A percentile compares a stretch with the other conserved stretches of the same genome.
Evolutionary conservation across 1,140 invertebrate species (phyloP).

Genomic region (Diorhabda sublineata): DNA sequence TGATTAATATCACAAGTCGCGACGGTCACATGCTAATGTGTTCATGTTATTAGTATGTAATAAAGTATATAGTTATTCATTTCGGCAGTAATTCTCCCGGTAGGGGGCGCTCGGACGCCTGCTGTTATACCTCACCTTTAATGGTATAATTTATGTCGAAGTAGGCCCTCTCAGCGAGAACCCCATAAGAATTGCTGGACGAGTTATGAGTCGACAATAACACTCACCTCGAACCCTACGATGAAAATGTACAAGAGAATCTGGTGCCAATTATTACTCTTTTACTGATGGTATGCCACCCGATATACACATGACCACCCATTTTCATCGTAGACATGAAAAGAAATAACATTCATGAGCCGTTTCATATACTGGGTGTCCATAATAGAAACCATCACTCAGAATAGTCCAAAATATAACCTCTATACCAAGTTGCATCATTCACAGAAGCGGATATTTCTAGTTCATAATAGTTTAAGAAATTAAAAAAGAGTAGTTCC

Average conservation of each 20-base stretch:
- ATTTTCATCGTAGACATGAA: neutral
- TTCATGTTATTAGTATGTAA: conserved; percentile 49
- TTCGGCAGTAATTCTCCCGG: conserved; percentile 48
- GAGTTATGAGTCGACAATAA: conserved; percentile 24
- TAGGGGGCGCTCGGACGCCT: conserved; percentile 39
- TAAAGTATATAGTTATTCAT: conserved; percentile 50
- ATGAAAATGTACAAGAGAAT: conserved; percentile 28
- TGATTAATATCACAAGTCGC: conserved; percentile 35
- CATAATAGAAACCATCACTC: too few relatives aligned
- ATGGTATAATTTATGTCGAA: conserved; percentile 47
- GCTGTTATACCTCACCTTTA: conserved; percentile 49
- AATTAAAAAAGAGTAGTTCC: too few relatives aligned
- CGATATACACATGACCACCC: neutral
- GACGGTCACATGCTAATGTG: conserved; percentile 45
- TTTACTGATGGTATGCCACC: conserved; percentile 10
- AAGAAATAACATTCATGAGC: too few relatives aligned
- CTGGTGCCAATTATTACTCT: conserved; percentile 11
- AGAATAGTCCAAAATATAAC: too few relatives aligned
- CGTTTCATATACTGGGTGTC: too few relatives aligned
- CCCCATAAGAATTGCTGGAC: conserved; percentile 25
- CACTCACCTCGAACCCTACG: conserved; percentile 9
- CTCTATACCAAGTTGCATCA: too few relatives aligned
- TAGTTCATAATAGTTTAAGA: too few relatives aligned
- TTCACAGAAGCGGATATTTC: too few relatives aligned
- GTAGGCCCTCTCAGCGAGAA: conserved; percentile 27